Conservation (phyloP, 2,113 vertebrate genomes). For the Sorex fumeus region DNA sequence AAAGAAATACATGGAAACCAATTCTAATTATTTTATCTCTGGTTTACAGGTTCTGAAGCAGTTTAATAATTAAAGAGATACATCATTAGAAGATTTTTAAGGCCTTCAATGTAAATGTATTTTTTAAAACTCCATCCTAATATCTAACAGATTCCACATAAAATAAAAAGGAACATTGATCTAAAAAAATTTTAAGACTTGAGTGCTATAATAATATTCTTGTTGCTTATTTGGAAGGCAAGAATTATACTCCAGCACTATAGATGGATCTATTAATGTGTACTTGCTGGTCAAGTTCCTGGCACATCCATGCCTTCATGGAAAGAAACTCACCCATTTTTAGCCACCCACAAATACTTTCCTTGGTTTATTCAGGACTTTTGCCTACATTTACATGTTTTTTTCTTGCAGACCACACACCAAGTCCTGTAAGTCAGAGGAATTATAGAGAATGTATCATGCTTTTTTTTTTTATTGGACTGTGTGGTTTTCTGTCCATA, state of each 20-base stretch:
- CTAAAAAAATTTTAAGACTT: conserved; percentile 40
- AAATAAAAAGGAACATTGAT: neutral
- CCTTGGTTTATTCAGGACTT: conserved; percentile 73
- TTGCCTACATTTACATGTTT: conserved; percentile 74
- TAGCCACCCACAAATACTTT: conserved; percentile 74
- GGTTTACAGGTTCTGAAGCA: conserved; percentile 85
- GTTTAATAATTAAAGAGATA: conserved; percentile 88
- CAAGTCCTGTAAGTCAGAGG: conserved; percentile 4
- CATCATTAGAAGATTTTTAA: conserved; percentile 87
- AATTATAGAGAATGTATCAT: conserved; percentile 61
- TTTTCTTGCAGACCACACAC: conserved; percentile 75
- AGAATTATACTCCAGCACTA: neutral
- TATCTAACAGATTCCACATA: neutral
- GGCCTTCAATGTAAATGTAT: conserved; percentile 69
- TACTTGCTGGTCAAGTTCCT: conserved; percentile 49
- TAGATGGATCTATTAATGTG: conserved; percentile 26
- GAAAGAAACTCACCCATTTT: conserved; percentile 69
- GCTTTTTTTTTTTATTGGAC: conserved; percentile 54
- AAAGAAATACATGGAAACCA: conserved; percentile 85
- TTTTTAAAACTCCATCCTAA: neutral
- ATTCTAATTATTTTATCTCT: conserved; percentile 86
- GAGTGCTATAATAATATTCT: conserved; percentile 26
- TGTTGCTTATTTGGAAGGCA: conserved; percentile 33
- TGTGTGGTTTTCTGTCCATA: neutral
- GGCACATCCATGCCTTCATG: conserved; percentile 58